Evolutionary conservation across 2,888 invertebrate genomes (phyloP), one percentile per base, ranked within the genome.

Genomic region (Geotrupes spiniger): DNA sequence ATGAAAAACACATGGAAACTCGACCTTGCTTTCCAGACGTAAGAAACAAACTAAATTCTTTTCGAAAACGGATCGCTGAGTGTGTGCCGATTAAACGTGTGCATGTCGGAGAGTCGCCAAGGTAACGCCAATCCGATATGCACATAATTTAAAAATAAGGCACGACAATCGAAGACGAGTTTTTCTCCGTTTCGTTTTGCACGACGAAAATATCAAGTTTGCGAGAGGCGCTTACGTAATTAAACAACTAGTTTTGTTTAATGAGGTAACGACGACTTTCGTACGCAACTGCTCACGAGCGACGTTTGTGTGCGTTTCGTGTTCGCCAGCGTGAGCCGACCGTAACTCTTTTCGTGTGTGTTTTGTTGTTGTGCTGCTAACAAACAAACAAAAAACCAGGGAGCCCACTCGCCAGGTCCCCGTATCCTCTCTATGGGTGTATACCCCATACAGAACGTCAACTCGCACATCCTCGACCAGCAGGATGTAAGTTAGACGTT

Each of bases 371-470:
- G 70, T 75, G 76, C 76, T 77, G 82, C 82, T 76, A 78, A 78
- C 78, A 63, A 21, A 21, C 6, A 21, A 21, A 21, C 3, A 21
- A 21, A 21, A 21, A 21, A 21, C 21, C 21, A 92, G 92, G 92
- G 92, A 77, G 86, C 89, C 71, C 89, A 89, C 78, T 92, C 92
- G 76, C 92, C 92, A 74, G 91, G 89, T 78, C 89, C 90, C 75
- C 87, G 92, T 75, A 87, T 87, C 74, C 84, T 89, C 67, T 88
- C 91, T 67, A 89, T 91, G 88, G 92, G 92, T 70, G 84, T 88
- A 74, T 92, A 85, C 78, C 92, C 91, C 73, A 87, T 90, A 75
- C 89, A 91, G 80, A 84, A 85, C 78, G 80, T 92, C 79, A 85
- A 86, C 78, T 92, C 92, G 74, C 84, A 84, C 80, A 89, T 92